Percentiles rank a stretch among this genome's conserved stretches.
phyloP scores from a whole-genome alignment of 2,888 invertebrate species.

The Morpho achilles region DNA sequence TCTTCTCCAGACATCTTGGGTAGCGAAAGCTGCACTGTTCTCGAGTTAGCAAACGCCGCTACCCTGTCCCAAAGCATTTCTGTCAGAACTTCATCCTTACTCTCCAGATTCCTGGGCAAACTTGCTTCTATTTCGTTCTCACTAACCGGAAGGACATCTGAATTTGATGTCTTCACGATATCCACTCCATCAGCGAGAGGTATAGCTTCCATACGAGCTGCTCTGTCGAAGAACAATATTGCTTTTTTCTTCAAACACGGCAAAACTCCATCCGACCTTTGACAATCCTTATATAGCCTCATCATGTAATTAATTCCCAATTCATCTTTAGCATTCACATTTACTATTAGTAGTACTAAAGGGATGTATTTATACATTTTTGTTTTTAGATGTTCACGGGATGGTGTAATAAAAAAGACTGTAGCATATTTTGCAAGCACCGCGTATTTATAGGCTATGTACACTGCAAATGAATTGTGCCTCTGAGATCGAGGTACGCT shows the following conservation, averaged over 20 bases:
- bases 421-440: slow-evolving; percentile 45
- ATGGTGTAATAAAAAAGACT: slow-evolving; percentile 75
- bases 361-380: slow-evolving; percentile 51
- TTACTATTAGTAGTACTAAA: slow-evolving; percentile 38
- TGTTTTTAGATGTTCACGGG: slow-evolving; percentile 41
- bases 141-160: slow-evolving; percentile 66
- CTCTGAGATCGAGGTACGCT: slow-evolving; percentile 48
- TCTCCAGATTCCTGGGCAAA: slow-evolving; percentile 82
- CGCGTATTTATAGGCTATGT: slow-evolving; percentile 70
- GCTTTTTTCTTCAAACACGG: slow-evolving; percentile 91
- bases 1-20: slow-evolving; percentile 85
- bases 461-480: slow-evolving; percentile 49
- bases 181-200: slow-evolving; percentile 81
- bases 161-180: slow-evolving; percentile 77
- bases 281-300: slow-evolving; percentile 89
- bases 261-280: slow-evolving; percentile 82
- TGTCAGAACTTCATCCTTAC: slow-evolving; percentile 83
- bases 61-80: slow-evolving; percentile 85
- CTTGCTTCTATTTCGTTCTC: slow-evolving; percentile 85
- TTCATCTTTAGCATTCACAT: slow-evolving; percentile 50
- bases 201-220: slow-evolving; percentile 84
- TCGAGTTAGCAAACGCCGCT: slow-evolving; percentile 85
- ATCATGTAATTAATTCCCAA: slow-evolving; percentile 83
- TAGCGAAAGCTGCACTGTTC: slow-evolving; percentile 86
- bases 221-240: slow-evolving; percentile 86